phyloP scores from a whole-genome alignment of 2,797 vertebrate species.

The Miichthys miiuy region DNA sequence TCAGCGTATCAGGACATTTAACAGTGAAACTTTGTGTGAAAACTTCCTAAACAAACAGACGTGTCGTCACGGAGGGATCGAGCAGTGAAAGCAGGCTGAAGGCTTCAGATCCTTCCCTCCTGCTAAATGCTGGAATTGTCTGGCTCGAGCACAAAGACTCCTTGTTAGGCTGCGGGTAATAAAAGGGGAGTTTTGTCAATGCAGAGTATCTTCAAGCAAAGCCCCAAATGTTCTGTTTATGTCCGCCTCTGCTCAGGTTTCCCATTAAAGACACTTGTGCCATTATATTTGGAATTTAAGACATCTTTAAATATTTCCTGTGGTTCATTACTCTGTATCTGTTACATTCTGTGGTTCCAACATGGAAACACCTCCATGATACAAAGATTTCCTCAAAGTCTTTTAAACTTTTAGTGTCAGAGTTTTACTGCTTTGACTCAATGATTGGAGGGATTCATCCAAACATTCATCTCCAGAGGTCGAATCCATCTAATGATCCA shows the following conservation, averaged over 20 bases:
- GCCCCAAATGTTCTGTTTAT: slow-evolving; percentile 34
- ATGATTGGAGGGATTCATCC: neutral
- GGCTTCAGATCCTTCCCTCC: slow-evolving; percentile 32
- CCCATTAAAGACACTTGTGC: slow-evolving; percentile 27
- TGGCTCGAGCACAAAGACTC: slow-evolving; percentile 68
- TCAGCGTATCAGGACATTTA: slow-evolving; percentile 57
- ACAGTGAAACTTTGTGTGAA: no score
- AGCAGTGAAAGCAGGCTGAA: slow-evolving; percentile 15
- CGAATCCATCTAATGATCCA: no score
- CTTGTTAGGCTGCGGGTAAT: slow-evolving; percentile 49
- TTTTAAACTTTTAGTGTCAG: neutral
- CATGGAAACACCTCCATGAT: neutral
- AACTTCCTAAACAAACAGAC: slow-evolving; percentile 63
- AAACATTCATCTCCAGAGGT: neutral
- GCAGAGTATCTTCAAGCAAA: slow-evolving; percentile 37
- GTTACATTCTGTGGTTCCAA: neutral
- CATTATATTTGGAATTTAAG: slow-evolving; percentile 53
- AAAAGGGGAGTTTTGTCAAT: slow-evolving; percentile 63
- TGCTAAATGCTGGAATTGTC: slow-evolving; percentile 70
- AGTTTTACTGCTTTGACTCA: neutral
- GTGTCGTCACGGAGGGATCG: slow-evolving; percentile 9
- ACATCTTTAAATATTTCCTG: slow-evolving; percentile 26
- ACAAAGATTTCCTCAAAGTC: slow-evolving; percentile 2
- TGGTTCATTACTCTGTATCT: neutral
- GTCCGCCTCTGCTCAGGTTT: slow-evolving; percentile 53